Evolutionary conservation across 2,797 vertebrate species (phyloP).

Genomic region (Oceanodroma leucorhoa): DNA sequence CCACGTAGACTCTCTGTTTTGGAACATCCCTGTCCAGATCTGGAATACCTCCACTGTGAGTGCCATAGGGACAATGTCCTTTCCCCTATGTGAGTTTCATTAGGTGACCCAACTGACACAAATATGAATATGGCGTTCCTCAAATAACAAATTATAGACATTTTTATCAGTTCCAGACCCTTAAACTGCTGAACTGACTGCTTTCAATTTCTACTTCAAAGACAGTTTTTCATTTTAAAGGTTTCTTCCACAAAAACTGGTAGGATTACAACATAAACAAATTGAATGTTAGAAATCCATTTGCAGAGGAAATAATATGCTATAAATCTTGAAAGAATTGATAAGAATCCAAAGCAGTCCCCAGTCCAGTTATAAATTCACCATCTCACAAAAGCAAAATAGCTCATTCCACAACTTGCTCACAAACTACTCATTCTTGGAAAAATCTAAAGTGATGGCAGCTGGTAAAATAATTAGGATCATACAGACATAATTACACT

Average conservation of each 20-base stretch:
- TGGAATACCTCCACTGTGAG: neutral
- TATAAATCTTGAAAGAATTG: slow-evolving; percentile 37
- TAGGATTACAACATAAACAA: slow-evolving; percentile 41
- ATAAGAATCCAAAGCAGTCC: slow-evolving; percentile 50
- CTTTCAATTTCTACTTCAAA: slow-evolving; percentile 39
- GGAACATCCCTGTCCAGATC: neutral
- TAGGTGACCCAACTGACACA: neutral
- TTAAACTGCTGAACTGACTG: neutral
- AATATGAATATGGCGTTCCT: fast-evolving
- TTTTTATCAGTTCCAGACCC: neutral
- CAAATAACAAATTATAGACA: neutral
- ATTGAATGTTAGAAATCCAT: slow-evolving; percentile 34
- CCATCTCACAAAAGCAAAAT: slow-evolving; percentile 24
- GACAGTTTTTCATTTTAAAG: slow-evolving; percentile 10
- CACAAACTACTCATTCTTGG: slow-evolving; percentile 20
- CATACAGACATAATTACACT: slow-evolving; percentile 57
- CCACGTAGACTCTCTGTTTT: neutral
- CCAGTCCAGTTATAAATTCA: slow-evolving; percentile 20
- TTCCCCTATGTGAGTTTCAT: neutral
- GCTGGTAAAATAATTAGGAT: slow-evolving; percentile 63
- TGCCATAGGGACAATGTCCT: neutral
- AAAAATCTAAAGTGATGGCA: slow-evolving; percentile 51
- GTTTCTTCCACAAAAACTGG: neutral
- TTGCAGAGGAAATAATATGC: slow-evolving; percentile 46
- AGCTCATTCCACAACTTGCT: slow-evolving; percentile 7